Percentiles rank a stretch among this genome's conserved stretches.
phyloP scores from a whole-genome alignment of 2,113 vertebrate species.

The Amblyornis subalaris region DNA sequence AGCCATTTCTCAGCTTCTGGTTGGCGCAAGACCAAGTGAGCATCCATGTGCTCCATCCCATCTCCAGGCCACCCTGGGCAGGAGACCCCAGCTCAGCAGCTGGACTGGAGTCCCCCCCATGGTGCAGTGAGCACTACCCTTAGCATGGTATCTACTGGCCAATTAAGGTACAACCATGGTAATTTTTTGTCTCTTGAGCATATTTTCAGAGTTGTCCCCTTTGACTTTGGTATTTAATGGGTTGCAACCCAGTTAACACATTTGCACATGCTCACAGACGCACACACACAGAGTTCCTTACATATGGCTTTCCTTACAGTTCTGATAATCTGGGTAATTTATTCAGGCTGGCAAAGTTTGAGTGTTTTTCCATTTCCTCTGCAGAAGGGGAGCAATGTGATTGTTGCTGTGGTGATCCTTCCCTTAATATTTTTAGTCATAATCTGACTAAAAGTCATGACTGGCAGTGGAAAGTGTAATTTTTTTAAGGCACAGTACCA shows the following conservation, averaged over 20 bases:
- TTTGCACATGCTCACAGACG: not conserved
- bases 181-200: not conserved
- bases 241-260: not conserved
- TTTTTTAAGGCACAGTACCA: not conserved
- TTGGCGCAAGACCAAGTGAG: not conserved
- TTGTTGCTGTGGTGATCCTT: conserved; percentile 42
- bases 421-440: conserved; percentile 12
- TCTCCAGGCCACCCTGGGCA: not conserved
- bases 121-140: not conserved
- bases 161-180: not conserved
- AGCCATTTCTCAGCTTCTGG: not conserved
- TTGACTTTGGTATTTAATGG: not conserved
- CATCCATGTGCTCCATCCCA: not conserved
- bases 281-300: not conserved
- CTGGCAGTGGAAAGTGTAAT: not conserved
- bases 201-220: not conserved
- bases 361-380: not conserved
- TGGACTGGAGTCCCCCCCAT: not conserved
- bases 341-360: conserved; percentile 25
- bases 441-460: conserved; percentile 18
- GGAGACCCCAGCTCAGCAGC: not conserved
- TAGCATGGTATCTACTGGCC: not conserved
- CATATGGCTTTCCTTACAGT: not conserved
- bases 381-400: not conserved
- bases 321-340: conserved; percentile 16